phyloP scores from a whole-genome alignment of 2,888 invertebrate species.

The Ischnura elegans region DNA sequence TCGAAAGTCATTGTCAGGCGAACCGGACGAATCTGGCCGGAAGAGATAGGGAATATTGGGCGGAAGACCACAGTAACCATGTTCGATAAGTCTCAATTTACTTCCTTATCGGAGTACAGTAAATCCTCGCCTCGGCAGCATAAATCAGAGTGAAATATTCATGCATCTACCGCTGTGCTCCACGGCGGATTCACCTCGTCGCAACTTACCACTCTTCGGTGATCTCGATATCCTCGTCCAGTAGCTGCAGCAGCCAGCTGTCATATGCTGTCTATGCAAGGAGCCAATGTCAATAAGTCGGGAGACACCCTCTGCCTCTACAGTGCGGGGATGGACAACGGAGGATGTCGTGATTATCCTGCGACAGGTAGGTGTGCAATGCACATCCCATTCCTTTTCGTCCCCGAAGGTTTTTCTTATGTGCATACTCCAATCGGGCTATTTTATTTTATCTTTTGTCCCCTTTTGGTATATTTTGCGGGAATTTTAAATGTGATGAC shows the following conservation, averaged over 20 bases:
- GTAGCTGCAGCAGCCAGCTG: neutral
- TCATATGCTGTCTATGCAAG: slow-evolving; percentile 4
- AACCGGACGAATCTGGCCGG: slow-evolving; percentile 45
- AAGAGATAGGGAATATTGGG: slow-evolving; percentile 36
- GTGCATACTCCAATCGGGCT: neutral
- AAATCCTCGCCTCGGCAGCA: neutral
- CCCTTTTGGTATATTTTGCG: too few species aligned
- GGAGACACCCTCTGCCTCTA: slow-evolving; percentile 72
- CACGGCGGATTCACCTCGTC: neutral
- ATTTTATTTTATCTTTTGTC: neutral
- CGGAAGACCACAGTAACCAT: slow-evolving; percentile 25
- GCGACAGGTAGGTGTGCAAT: slow-evolving; percentile 75
- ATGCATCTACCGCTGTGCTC: neutral
- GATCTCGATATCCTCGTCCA: neutral
- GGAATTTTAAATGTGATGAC: too few species aligned
- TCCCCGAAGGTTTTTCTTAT: neutral
- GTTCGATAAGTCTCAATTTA: slow-evolving; percentile 26
- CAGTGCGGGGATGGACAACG: slow-evolving; percentile 75
- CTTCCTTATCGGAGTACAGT: neutral
- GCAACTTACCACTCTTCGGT: slow-evolving; percentile 13
- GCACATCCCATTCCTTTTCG: neutral
- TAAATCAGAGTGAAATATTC: neutral
- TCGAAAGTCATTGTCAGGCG: slow-evolving; percentile 54
- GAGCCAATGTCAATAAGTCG: slow-evolving; percentile 48
- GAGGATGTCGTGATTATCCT: slow-evolving; percentile 75